Conservation (phyloP, 2,888 invertebrate genomes). For the Electrophaes corylata region DNA sequence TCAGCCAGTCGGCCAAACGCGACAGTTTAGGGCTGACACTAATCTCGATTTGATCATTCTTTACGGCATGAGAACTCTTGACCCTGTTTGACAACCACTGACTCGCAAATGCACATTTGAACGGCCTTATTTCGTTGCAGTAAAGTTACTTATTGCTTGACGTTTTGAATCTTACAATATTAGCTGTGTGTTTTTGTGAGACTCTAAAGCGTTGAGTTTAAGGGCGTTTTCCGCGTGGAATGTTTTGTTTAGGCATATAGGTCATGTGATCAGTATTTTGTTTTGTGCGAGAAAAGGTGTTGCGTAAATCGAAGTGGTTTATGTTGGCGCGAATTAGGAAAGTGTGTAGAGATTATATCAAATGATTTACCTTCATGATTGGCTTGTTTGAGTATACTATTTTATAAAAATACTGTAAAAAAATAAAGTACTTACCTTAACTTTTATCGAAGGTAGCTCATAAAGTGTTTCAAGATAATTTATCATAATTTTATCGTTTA, state of each 20-base stretch:
- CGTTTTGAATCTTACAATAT: not conserved
- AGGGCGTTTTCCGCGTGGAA: conserved; percentile 5
- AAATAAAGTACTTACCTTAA: too few relatives aligned
- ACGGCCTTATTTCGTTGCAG: not conserved
- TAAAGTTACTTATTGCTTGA: conserved; percentile 7
- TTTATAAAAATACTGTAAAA: too few relatives aligned
- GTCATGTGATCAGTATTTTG: conserved; percentile 41
- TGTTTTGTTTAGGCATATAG: conserved; percentile 32
- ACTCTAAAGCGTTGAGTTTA: conserved; percentile 10
- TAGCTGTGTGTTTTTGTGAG: not conserved
- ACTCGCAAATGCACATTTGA: not conserved
- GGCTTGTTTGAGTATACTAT: not conserved
- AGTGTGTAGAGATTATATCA: not conserved
- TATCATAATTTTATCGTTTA: too few relatives aligned
- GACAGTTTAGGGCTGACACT: conserved; percentile 43
- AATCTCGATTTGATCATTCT: conserved; percentile 54
- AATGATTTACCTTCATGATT: not conserved
- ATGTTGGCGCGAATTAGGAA: conserved; percentile 17
- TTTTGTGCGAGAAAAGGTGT: conserved; percentile 30
- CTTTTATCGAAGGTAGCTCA: too few relatives aligned
- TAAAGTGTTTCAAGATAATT: too few relatives aligned
- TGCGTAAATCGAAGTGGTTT: conserved; percentile 24
- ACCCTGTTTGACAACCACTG: conserved; percentile 32
- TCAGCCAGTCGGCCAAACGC: conserved; percentile 33
- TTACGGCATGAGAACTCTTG: conserved; percentile 50